Evolutionary conservation across 2,797 vertebrate genomes (phyloP).

Genomic region (Phrynocephalus vlangalii): DNA sequence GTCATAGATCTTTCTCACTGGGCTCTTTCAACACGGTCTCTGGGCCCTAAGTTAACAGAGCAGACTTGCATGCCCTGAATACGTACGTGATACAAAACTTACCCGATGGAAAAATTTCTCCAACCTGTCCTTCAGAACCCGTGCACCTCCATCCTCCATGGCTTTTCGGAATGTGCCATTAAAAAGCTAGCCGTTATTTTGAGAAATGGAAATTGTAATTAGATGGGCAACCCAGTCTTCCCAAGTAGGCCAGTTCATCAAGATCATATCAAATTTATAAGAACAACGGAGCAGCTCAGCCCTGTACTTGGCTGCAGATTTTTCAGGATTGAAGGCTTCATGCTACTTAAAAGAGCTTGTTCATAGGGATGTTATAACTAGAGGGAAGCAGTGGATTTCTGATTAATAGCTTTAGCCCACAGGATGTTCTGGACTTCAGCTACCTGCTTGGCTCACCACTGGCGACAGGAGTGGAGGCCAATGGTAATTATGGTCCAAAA

Average conservation of each 20-base stretch:
- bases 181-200: constrained; percentile 85
- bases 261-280: background rate
- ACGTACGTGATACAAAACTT: constrained; percentile 61
- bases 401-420: background rate
- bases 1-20: too few relatives aligned
- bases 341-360: background rate
- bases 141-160: constrained; percentile 92
- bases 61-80: background rate
- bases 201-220: constrained; percentile 15
- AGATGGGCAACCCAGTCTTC: background rate
- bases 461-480: background rate
- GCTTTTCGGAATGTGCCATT: constrained; percentile 92
- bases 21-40: background rate
- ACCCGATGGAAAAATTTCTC: constrained; percentile 99
- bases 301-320: background rate
- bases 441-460: background rate
- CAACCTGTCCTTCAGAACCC: constrained; percentile 91
- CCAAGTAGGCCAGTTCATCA: background rate
- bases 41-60: background rate
- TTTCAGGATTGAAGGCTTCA: background rate
- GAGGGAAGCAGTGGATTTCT: background rate
- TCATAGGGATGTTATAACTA: background rate
- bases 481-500: too few relatives aligned
- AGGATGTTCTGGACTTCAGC: background rate
- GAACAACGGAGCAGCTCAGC: constrained; percentile 2